Base-by-base conservation (phyloP, 2,113 vertebrate genomes). In the Myotis yumanensis region DNA sequence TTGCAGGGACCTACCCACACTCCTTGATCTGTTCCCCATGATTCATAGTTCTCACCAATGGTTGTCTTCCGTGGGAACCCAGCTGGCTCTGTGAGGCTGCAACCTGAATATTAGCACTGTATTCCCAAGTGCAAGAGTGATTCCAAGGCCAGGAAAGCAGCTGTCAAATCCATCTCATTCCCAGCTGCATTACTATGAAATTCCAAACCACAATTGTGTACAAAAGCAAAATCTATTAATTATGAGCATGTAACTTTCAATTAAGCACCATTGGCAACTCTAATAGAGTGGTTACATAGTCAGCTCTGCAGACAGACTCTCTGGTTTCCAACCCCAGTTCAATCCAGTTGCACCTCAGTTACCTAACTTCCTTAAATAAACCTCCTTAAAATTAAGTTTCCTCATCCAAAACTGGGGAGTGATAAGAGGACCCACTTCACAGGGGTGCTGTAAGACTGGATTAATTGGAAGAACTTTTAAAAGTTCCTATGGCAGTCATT, bases 381-480 rank as follows among this genome's bases (percentile, higher is more conserved):
- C 15, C n/a, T 71, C 35, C 43, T 52, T n/a, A 20, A 16, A 54
- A 28, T 86, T 72, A 71, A 18, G 5, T 46, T 59, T 81, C 68
- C 73, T 77, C 46, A 37, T 59, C n/a, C 54, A 51, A 90, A 80
- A 81, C 22, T 11, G 20, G 54, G 17, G 4, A 12, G 1, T 51
- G 17, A 20, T 25, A 59, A 64, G 5, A 92, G 23, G 14, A 32
- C 5, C 14, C 40, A 25, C 28, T 81, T 46, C 25, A 79, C 48
- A 71, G 52, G 7, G n/a, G 14, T 51, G 2, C 28, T 73, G 6
- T 81, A 72, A 23, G 8, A 80, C 20, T 80, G 4, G 18, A 85
- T 48, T 97, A 94, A 95, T 92, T 97, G 91, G 66, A 35, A 92
- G 72, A 95, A 69, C n/a, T 69, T 91, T 82, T 73, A 30, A 88